A percentile compares a stretch with the other conserved stretches of the same genome.
phyloP scores from a whole-genome alignment of 2,113 vertebrate species.

The Laticauda laticaudata region DNA sequence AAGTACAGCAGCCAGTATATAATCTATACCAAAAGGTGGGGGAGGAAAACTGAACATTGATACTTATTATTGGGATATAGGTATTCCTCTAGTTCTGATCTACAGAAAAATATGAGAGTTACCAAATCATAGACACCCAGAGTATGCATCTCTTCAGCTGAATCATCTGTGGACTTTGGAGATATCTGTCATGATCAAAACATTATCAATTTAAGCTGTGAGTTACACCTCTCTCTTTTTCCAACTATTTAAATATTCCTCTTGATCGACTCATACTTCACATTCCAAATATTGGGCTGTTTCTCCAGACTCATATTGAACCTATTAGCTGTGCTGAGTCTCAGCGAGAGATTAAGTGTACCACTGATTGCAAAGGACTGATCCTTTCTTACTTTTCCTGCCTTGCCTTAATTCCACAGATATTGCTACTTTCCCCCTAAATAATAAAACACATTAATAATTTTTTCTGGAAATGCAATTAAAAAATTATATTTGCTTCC shows the following conservation, averaged over 20 bases:
- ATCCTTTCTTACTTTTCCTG: slow-evolving; percentile 40
- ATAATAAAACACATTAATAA: slow-evolving; percentile 20
- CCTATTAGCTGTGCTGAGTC: slow-evolving; percentile 54
- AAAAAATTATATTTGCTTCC: not conserved
- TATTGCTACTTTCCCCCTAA: slow-evolving; percentile 29
- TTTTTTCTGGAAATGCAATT: not conserved
- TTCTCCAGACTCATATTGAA: slow-evolving; percentile 54
- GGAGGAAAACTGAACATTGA: not conserved
- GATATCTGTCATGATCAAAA: not conserved
- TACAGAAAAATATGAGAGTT: not conserved
- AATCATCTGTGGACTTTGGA: not conserved
- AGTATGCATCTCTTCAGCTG: not conserved
- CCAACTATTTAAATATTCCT: not conserved
- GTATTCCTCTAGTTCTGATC: not conserved
- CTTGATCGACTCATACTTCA: not conserved
- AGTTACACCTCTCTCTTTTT: not conserved
- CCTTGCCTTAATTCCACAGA: not conserved
- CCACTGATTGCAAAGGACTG: slow-evolving; percentile 45
- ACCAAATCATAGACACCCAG: not conserved
- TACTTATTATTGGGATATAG: not conserved
- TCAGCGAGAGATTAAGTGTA: slow-evolving; percentile 63
- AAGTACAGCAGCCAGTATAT: not conserved
- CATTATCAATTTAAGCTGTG: not conserved
- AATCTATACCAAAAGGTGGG: not conserved
- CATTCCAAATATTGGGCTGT: not conserved